Percentiles rank a stretch among this genome's conserved stretches.
Evolutionary conservation across 2,113 vertebrate species (phyloP).

Genomic region (Crotalus viridis): DNA sequence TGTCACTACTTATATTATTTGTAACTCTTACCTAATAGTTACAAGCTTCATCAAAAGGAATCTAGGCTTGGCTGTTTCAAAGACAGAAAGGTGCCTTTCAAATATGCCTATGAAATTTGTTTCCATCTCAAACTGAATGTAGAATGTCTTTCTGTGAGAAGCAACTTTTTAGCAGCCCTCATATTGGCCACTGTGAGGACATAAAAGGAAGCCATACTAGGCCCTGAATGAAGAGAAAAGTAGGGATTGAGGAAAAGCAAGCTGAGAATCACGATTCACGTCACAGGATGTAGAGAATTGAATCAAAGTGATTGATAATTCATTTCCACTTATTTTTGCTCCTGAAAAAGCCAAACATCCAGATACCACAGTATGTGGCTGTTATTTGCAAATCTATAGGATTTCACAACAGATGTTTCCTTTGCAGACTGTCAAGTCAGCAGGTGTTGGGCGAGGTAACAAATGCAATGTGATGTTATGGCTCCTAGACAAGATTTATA

Average conservation of each 20-base stretch:
- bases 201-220: conserved; percentile 36
- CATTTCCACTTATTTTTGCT: conserved; percentile 2
- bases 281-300: conserved; percentile 33
- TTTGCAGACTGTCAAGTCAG: conserved; percentile 42
- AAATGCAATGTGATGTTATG: conserved; percentile 22
- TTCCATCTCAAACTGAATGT: background rate
- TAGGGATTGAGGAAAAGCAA: conserved; percentile 26
- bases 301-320: conserved; percentile 32
- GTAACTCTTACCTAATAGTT: background rate
- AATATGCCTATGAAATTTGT: conserved; percentile 10
- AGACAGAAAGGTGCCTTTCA: background rate
- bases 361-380: background rate
- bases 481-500: conserved; percentile 33
- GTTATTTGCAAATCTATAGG: conserved; percentile 27
- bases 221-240: conserved; percentile 40
- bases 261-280: conserved; percentile 14
- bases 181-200: background rate
- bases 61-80: background rate
- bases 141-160: conserved; percentile 16
- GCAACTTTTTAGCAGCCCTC: conserved; percentile 14
- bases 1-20: background rate
- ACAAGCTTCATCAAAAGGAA: background rate
- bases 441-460: conserved; percentile 33
- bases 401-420: conserved; percentile 19
- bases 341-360: conserved; percentile 18